Evolutionary conservation across 2,113 vertebrate genomes (phyloP), one percentile per base, ranked within the genome.

Genomic region (Gobio gobio): DNA sequence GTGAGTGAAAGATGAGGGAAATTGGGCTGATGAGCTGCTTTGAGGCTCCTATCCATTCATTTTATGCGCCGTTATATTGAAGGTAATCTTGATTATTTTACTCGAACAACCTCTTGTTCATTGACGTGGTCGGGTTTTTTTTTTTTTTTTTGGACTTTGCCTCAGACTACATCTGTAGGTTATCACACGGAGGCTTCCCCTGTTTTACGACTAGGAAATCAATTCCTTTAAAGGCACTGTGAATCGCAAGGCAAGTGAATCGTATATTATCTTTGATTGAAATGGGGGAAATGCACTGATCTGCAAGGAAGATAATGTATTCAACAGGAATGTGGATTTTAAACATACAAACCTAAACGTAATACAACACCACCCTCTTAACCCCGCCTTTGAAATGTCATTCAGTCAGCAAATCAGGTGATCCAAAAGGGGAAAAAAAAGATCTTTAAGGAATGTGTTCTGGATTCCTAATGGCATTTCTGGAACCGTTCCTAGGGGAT

Each of bases 141-240:
- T 40, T 7, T 40, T 29, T 12, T 33, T 40, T 14, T 14, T 33
- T 81, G 61, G 78, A 81, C 76, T 78, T 78, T 78, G 54, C 20
- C 76, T 78, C 33, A 13, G 54, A 78, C 59, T 78, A 29, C 10
- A 59, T 78, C 9, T 78, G 24, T 58, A 36, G 24, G 12, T 33
- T 58, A 18, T 9, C 76, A 6, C 16, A 2, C 73, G n/a, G 73
- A 75, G 24, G 24, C n/a, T 76, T 75, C 14, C 24, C n/a, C 66
- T 70, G 3, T 6, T 75, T 29, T 51, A 29, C 16, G 4, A 54
- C 0, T 24, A 76, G 73, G 29, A 59, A 78, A 59, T 54, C 47
- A 29, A 54, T 36, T 83, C 14, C 3, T 20, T 68, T 20, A 68
- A 24, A 10, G 8, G 73, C 26, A 4, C 74, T 54, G 0, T 10